A percentile compares a stretch with the other conserved stretches of the same genome.
These are phyloP conservation scores for Syritta pipiens DNA, from an alignment of 2,888 invertebrate genomes.

Conservation along the genomic window DNA sequence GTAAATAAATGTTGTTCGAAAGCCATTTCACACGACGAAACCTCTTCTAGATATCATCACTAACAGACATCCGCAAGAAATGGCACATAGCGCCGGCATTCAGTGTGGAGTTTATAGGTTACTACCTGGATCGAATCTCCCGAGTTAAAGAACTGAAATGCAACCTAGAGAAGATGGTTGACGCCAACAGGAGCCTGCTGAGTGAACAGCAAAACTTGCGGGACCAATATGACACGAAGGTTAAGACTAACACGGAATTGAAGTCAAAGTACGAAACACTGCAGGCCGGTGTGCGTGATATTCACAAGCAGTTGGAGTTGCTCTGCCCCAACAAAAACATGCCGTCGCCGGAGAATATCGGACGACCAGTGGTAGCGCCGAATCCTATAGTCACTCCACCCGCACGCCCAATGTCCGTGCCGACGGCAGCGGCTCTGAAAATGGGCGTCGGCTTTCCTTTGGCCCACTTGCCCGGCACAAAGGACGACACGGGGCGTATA, in stretches of 20 bases:
- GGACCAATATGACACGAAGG: conserved; percentile 87
- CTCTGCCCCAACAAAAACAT: conserved; percentile 82
- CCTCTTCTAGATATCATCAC: conserved; percentile 82
- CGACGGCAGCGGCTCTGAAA: conserved; percentile 90
- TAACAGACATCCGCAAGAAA: conserved; percentile 93
- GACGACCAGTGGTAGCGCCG: conserved; percentile 77
- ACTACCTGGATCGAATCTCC: conserved; percentile 93
- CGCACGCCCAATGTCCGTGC: conserved; percentile 85
- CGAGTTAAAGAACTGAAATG: conserved; percentile 89
- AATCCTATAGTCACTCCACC: conserved; percentile 77
- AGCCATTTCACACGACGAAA: not conserved
- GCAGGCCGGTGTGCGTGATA: conserved; percentile 82
- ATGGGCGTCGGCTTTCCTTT: conserved; percentile 93
- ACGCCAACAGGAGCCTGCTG: conserved; percentile 86
- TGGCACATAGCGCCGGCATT: conserved; percentile 97
- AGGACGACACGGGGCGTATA: conserved; percentile 85
- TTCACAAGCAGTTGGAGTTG: conserved; percentile 83
- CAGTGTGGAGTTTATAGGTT: conserved; percentile 95
- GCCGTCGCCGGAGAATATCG: conserved; percentile 82
- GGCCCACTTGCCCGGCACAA: conserved; percentile 83
- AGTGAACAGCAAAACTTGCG: conserved; percentile 89
- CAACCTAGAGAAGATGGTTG: conserved; percentile 87
- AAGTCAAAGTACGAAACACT: conserved; percentile 82
- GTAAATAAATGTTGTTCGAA: not conserved
- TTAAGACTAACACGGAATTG: conserved; percentile 84